Base-by-base conservation (phyloP, 2,113 vertebrate species). In the Poeciliopsis occidentalis region DNA sequence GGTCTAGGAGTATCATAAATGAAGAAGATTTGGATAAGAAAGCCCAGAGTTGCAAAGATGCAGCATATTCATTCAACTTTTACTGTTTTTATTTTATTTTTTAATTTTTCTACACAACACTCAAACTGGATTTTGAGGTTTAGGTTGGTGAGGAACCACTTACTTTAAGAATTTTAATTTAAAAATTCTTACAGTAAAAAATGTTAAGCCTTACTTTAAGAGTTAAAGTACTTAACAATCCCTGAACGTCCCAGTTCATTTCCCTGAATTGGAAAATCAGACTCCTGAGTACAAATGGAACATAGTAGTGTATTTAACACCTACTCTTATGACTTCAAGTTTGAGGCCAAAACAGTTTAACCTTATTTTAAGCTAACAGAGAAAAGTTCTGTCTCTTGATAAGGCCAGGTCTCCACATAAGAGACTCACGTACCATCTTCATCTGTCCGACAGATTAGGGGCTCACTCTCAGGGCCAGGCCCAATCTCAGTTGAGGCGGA, bases 391-490 rank as follows among this genome's bases (percentile, higher is more conserved):
- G 17, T 61, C 62, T 41, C 32, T 41, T 65, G 5, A 47, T 22
- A 37, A 30, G 12, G 0, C 27, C 51, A 41, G 41, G 39, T 17
- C 22, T 47, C 26, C 27, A 76, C 12, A 73, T 8, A 73, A 47
- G 3, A 65, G 8, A 69, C 31, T 51, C 11, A 80, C 91, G 90
- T 94, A 99, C 98, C 97, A 27, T 99, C 98, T 85, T 99, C 98
- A 12, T 99, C 97, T 1, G 98, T 99, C 85, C 97, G 96, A 94
- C 97, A 90, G 90, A 95, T 71, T 74, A 98, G 90, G 24, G 96
- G 95, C 90, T 95, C 95, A 87, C 97, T 99, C 94, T 97, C 96
- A 2, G 98, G 97, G 85, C 98, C 97, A 8, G 95, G 89, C 74
- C 98, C 98, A 80, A 96, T 91, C 88, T 91, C 92, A 64, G 97